Evolutionary conservation across 2,888 invertebrate genomes (phyloP).

Genomic region (Acronicta alni): DNA sequence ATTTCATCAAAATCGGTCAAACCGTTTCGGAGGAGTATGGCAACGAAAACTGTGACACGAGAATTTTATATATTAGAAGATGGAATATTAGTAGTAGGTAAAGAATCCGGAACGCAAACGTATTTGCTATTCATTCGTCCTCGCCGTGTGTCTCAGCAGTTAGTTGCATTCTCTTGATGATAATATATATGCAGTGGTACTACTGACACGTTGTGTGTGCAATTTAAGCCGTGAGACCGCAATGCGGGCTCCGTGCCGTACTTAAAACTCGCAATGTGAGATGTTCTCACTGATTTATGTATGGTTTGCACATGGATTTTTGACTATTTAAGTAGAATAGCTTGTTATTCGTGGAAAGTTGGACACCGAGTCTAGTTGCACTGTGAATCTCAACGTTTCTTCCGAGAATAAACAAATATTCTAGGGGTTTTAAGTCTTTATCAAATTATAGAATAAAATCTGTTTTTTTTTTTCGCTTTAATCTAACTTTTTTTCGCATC

Average conservation of each 20-base stretch:
- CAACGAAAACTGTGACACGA: no score
- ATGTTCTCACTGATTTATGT: constrained; percentile 47
- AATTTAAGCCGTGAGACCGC: constrained; percentile 72
- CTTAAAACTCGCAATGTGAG: constrained; percentile 60
- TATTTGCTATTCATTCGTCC: constrained; percentile 2
- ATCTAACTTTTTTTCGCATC: no score
- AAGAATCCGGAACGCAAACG: no score
- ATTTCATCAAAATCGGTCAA: no score
- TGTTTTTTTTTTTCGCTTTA: no score
- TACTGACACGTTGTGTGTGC: constrained; percentile 66
- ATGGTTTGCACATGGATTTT: constrained; percentile 37
- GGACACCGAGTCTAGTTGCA: background rate
- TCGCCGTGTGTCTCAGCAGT: constrained; percentile 41
- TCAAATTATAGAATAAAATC: no score
- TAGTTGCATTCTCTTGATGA: constrained; percentile 69
- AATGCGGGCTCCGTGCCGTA: constrained; percentile 71
- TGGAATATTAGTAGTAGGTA: no score
- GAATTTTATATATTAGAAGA: no score
- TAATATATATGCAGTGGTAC: constrained; percentile 64
- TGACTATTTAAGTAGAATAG: constrained; percentile 14
- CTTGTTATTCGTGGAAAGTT: constrained; percentile 1
- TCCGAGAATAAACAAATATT: no score
- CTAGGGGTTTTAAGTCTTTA: no score
- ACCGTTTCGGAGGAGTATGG: no score
- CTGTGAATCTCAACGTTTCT: background rate